A percentile compares a stretch with the other conserved stretches of the same genome.
These are phyloP conservation scores for Ormyrus rosae DNA, from an alignment of 2,888 invertebrate species.

Conservation along the genomic window DNA sequence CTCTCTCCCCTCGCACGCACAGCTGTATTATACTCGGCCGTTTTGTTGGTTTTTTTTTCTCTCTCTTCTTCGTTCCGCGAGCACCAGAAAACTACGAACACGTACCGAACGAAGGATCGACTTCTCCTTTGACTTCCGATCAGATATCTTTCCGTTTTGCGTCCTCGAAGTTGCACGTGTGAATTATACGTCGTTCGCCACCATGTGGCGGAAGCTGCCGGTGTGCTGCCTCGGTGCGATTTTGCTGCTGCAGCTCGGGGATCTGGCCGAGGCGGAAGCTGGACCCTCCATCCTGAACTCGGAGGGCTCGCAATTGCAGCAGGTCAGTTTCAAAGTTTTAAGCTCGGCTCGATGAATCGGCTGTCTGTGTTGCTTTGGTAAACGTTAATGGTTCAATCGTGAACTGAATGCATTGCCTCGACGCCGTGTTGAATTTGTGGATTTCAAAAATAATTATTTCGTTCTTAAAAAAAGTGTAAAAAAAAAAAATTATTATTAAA, in stretches of 20 bases:
- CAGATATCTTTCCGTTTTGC: not conserved
- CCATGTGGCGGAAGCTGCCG: slow-evolving; percentile 62
- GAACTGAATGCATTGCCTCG: too few species aligned
- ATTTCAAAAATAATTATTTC: too few species aligned
- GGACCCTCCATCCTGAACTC: slow-evolving; percentile 63
- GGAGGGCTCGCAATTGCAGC: slow-evolving; percentile 63
- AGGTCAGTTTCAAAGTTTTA: slow-evolving; percentile 60
- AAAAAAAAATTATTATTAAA: too few species aligned
- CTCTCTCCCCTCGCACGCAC: not conserved
- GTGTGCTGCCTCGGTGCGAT: slow-evolving; percentile 57
- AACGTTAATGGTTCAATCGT: too few species aligned
- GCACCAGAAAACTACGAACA: too few species aligned
- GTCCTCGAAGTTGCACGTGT: too few species aligned
- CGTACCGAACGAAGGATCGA: not conserved
- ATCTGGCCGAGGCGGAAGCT: slow-evolving; percentile 64
- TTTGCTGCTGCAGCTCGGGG: slow-evolving; percentile 59
- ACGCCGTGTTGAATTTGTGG: too few species aligned
- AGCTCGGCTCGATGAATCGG: not conserved
- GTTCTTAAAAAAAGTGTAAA: too few species aligned
- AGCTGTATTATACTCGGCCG: not conserved
- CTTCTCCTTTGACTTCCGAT: not conserved
- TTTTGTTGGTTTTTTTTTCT: not conserved
- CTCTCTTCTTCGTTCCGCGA: not conserved
- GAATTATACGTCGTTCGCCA: slow-evolving; percentile 33
- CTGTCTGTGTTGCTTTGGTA: too few species aligned